These are phyloP conservation scores for Danio rerio DNA, from an alignment of 2,113 vertebrate species.

Conservation along the genomic window GRCz12tu NC_133192.1:43649001-43649500, in stretches of 20 bases:
- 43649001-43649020: slow-evolving; percentile 37
- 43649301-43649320: background rate
- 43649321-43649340: background rate
- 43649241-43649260: background rate
- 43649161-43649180: background rate
- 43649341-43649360: too few relatives aligned
- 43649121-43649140: background rate
- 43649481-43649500: too few relatives aligned
- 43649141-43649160: background rate
- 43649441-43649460: too few relatives aligned
- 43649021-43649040: slow-evolving; percentile 46
- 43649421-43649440: too few relatives aligned
- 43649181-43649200: too few relatives aligned
- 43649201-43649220: background rate
- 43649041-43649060: slow-evolving; percentile 31
- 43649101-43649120: slow-evolving; percentile 18
- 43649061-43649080: slow-evolving; percentile 12
- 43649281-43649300: background rate
- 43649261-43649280: background rate
- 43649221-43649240: background rate
- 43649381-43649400: too few relatives aligned
- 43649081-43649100: background rate
- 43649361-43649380: too few relatives aligned
- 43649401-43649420: too few relatives aligned
- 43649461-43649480: too few relatives aligned